Evolutionary conservation across 2,113 vertebrate species (phyloP), one percentile per base, ranked within the genome.

Genomic region (Trinectes maculatus): DNA sequence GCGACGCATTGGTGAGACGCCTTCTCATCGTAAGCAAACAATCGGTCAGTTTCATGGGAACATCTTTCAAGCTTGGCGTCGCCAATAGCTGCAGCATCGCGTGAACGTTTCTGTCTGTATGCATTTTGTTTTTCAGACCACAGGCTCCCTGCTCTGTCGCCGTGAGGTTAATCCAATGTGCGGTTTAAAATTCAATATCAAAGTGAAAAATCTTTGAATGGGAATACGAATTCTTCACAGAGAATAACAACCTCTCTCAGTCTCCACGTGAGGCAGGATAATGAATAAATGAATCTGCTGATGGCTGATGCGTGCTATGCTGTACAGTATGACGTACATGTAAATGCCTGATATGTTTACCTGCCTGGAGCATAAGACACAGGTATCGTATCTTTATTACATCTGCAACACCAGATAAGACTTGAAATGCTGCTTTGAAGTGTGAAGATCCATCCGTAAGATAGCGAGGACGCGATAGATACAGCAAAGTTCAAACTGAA

Each of bases 11-110:
- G 72, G 69, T 69, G 46, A 74, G 67, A 71, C 51, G 62, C 64
- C 59, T 87, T 83, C 79, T 79, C 70, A 72, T 85, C 66, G 74
- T 48, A 28, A 42, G 61, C 53, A 75, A 82, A 65, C 74, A 77
- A 77, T 63, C 24, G 64, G 67, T 71, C 52, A 64, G 63, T 89
- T 86, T 83, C 79, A 52, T 54, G 80, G 81, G 86, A 82, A 75
- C 19, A 64, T 49, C 67, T 83, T 80, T 71, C 64, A 85, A 24
- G 77, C 55, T 19, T 60, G 59, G 83, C 78, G 82, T 71, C 80
- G 59, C 64, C 34, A 51, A 42, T 76, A 19, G 37, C 52, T 19
- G 58, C 55, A 16, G 51, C 46, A 7, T 11, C 8, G 31, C 58
- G 22, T n/a, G 60, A 76, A 65, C 36, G 22, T 74, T 73, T 81